A percentile compares a stretch with the other conserved stretches of the same genome.
Evolutionary conservation across 2,888 invertebrate genomes (phyloP).

Genomic region (Julus scanicus): DNA sequence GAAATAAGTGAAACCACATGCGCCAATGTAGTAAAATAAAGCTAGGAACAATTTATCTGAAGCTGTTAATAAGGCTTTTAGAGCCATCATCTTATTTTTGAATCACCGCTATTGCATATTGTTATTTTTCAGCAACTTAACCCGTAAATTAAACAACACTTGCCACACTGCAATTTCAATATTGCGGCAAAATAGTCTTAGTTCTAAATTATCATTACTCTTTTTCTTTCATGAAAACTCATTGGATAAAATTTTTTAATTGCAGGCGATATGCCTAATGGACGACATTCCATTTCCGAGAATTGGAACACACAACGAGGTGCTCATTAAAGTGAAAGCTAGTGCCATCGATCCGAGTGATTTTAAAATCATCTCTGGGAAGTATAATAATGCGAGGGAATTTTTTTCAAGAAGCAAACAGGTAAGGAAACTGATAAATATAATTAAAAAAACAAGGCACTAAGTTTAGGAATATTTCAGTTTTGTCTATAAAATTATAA

Average conservation of each 20-base stretch:
- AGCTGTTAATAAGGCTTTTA: too few relatives aligned
- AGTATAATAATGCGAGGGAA: conserved; percentile 68
- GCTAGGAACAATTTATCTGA: too few relatives aligned
- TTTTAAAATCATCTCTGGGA: conserved; percentile 72
- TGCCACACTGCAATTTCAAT: too few relatives aligned
- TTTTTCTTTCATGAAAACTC: background rate
- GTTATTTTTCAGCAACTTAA: too few relatives aligned
- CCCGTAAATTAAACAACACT: too few relatives aligned
- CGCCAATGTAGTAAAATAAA: too few relatives aligned
- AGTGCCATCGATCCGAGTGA: conserved; percentile 73
- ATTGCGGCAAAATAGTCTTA: too few relatives aligned
- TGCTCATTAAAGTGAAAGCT: conserved; percentile 74
- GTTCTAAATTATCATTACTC: too few relatives aligned
- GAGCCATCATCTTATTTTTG: too few relatives aligned
- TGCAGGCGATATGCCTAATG: conserved; percentile 70
- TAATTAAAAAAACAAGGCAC: background rate
- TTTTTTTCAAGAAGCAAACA: conserved; percentile 58
- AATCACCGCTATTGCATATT: too few relatives aligned
- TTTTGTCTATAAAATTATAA: background rate
- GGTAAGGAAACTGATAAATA: conserved; percentile 57
- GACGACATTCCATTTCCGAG: conserved; percentile 71
- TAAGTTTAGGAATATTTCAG: background rate
- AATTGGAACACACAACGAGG: conserved; percentile 70
- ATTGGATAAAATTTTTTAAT: conserved; percentile 54
- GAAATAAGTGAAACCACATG: too few relatives aligned